phyloP scores from a whole-genome alignment of 2,797 vertebrate species.

The Phylloscopus collybita region DNA sequence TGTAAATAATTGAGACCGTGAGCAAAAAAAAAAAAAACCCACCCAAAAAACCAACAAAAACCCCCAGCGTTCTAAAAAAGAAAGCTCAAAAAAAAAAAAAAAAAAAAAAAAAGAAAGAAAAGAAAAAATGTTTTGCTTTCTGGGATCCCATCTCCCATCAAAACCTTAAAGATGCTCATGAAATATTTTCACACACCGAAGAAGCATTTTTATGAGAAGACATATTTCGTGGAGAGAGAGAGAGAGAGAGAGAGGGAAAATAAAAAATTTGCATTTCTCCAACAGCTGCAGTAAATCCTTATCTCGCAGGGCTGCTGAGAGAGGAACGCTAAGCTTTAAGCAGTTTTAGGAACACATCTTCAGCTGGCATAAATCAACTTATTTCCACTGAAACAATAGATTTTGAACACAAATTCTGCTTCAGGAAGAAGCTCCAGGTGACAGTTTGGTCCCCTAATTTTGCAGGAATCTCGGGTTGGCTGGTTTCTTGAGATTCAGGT shows the following conservation, averaged over 20 bases:
- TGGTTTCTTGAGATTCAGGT: too few species aligned
- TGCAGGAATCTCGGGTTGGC: not conserved
- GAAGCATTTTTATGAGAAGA: slow-evolving; percentile 16
- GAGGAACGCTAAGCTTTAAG: slow-evolving; percentile 11
- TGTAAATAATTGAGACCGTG: not conserved
- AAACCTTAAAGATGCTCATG: slow-evolving; percentile 33
- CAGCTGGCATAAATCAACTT: slow-evolving; percentile 18
- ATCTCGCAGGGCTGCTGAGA: not conserved
- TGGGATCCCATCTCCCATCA: not conserved
- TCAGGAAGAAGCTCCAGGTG: not conserved
- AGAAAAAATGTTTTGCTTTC: not conserved
- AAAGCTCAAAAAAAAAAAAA: not conserved
- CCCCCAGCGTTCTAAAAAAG: not conserved
- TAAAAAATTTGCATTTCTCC: slow-evolving; percentile 45
- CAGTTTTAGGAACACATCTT: slow-evolving; percentile 3
- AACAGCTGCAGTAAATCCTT: slow-evolving; percentile 63
- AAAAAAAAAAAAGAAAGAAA: not conserved
- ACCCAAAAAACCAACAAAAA: not conserved
- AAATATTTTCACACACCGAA: slow-evolving; percentile 17
- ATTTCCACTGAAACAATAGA: not conserved
- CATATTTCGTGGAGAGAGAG: not conserved
- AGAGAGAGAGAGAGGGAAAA: not conserved
- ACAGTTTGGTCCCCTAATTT: not conserved
- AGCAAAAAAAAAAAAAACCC: not conserved
- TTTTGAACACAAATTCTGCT: not conserved